Base-by-base conservation (phyloP, 1,140 invertebrate genomes). In the Nylanderia fulva region DNA sequence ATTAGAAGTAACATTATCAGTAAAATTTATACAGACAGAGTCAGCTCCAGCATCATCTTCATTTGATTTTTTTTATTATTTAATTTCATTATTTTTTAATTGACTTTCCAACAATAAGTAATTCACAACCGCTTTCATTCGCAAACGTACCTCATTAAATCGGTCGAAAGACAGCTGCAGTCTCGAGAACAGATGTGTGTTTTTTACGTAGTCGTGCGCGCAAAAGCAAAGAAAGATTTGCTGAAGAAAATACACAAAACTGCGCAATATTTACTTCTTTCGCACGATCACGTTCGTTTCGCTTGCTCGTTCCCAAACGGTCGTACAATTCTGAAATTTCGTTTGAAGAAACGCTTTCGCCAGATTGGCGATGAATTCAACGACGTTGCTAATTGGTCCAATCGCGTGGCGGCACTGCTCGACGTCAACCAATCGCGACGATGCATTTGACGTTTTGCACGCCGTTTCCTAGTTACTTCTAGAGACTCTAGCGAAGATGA, bases 271-370 rank as follows among this genome's bases (percentile, higher is more conserved):
- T 64, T 27, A 42, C 5, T 48, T 18, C 52, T 52, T 33, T 2
- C 27, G 13, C 7, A 72, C n/a, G 21, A n/a, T n/a, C 52, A 24
- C 5, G n/a, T 36, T 1, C n/a, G 6, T 24, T 13, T 2, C 9
- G 33, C 18, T 42, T 7, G n/a, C 39, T 33, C 36, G 15, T 13
- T 11, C 24, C 5, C n/a, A 52, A 77, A 79, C 75, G 60, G 75
- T 66, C 21, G 64, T 45, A 48, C 21, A 39, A 75, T 61, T 75
- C 75, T 77, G 18, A 33, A 79, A 79, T 66, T 64, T 64, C 1
- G 60, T 54, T 66, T 77, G 29, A n/a, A 21, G 9, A 29, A 4
- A 61, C 45, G 24, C 39, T 21, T 21, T 45, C 4, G 5, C n/a
- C 2, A 39, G 74, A 76, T 76, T 76, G 74, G 74, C 29, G 15